Evolutionary conservation across 2,113 vertebrate species (phyloP), one percentile per base, ranked within the genome.

Genomic region (Labeo catla): DNA sequence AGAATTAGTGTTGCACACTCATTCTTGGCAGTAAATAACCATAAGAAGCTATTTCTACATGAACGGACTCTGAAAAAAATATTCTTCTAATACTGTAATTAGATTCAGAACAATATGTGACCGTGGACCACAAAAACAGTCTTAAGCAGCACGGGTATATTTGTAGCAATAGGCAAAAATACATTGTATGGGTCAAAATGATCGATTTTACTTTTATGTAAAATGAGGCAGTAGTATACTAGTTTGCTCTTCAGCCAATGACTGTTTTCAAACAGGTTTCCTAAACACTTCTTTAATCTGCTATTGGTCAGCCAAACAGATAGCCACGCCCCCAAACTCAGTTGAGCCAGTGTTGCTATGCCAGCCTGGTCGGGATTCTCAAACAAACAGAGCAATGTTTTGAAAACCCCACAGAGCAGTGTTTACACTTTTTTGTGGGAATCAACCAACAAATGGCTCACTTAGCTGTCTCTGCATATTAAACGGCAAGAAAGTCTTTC

Each of bases 361-460:
- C 45, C 73, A 76, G n/a, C 0, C n/a, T 8, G 6, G 43, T 74
- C 21, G 21, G 39, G 43, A 49, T 23, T 74, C 21, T 23, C 10
- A 49, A 74, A 74, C 72, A 49, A 76, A 76, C 45, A 76, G n/a
- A 76, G 45, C 70, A 73, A 73, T 73, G 39, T 49, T 49, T 50
- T 15, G 73, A 76, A 76, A 74, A 45, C 21, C 43, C 47, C 70
- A 45, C 2, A 45, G 39, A 72, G 68, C 39, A 73, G 70, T 11
- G 9, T 73, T 72, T 45, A 45, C 15, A 8, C 36, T 61, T 43
- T 70, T 39, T 70, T 70, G 36, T 43, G 66, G 8, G 2, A 70
- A 43, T 43, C 66, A 43, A 70, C 19, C 70, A 74, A 47, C 39
- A 74, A 13, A 74, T 49, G 10, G 19, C 45, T 28, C 8, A 76